Conservation (phyloP, 2,113 vertebrate genomes). For the Oreotragus oreotragus region DNA sequence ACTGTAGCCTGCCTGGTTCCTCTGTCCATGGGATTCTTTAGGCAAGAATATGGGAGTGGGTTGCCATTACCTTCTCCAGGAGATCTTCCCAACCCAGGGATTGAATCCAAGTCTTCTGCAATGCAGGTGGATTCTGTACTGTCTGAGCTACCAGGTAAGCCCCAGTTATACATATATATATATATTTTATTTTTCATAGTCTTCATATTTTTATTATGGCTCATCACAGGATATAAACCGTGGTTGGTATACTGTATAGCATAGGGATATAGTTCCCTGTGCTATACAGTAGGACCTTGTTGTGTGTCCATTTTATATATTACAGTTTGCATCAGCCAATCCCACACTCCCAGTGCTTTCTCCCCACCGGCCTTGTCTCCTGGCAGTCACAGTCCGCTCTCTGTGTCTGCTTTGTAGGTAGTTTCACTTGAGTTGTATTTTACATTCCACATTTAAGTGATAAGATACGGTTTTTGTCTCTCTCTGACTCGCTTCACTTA, state of each 20-base stretch:
- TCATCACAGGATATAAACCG: background rate
- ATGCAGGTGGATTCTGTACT: background rate
- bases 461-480: background rate
- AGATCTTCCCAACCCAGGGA: background rate
- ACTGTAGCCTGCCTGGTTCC: background rate
- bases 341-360: background rate
- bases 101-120: background rate
- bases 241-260: background rate
- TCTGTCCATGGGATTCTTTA: background rate
- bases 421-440: background rate
- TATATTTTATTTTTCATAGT: background rate
- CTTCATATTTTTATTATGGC: background rate
- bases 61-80: background rate
- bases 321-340: background rate
- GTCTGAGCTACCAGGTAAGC: background rate
- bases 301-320: background rate
- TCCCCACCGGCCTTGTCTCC: fast-evolving
- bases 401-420: background rate
- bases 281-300: background rate
- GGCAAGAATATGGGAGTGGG: background rate
- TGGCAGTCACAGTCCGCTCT: background rate
- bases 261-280: background rate
- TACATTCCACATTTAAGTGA: too few species aligned
- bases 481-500: background rate
- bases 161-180: background rate